Conservation (phyloP, 2,797 vertebrate species). For the Xiphophorus birchmanni region DNA sequence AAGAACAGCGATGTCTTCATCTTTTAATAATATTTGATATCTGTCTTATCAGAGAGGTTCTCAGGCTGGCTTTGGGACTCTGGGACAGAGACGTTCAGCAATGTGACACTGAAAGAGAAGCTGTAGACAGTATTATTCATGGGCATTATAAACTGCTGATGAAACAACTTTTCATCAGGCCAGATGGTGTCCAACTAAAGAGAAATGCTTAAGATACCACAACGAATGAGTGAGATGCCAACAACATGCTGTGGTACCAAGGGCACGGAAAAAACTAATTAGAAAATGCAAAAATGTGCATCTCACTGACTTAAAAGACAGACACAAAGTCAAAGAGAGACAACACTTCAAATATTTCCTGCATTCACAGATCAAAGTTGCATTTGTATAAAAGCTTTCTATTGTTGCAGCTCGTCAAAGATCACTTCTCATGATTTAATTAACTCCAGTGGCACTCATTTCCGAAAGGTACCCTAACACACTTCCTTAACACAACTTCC, state of each 20-base stretch:
- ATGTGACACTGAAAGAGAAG: constrained; percentile 38
- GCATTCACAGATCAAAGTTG: constrained; percentile 45
- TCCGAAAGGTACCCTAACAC: constrained; percentile 60
- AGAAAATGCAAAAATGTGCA: constrained; percentile 18
- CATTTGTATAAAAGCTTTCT: constrained; percentile 4
- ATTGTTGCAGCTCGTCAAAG: constrained; percentile 16
- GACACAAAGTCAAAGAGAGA: not conserved
- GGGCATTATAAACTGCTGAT: constrained; percentile 35
- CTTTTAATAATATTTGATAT: constrained; percentile 48
- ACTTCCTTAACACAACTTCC: constrained; percentile 79
- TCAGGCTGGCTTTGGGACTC: constrained; percentile 69
- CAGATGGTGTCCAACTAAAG: constrained; percentile 30
- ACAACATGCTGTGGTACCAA: constrained; percentile 31
- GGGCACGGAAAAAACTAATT: constrained; percentile 46
- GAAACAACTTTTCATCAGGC: constrained; percentile 64
- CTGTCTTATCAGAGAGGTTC: constrained; percentile 68
- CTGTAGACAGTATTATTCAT: constrained; percentile 27
- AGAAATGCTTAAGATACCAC: constrained; percentile 41
- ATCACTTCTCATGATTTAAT: constrained; percentile 49
- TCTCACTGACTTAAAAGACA: constrained; percentile 23
- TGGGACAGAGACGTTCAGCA: constrained; percentile 44
- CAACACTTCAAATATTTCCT: constrained; percentile 31
- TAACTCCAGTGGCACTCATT: constrained; percentile 56
- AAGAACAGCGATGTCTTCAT: constrained; percentile 18
- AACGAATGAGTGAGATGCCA: constrained; percentile 42